Evolutionary conservation across 2,888 invertebrate genomes (phyloP).

Genomic region (Incurvaria masculella): DNA sequence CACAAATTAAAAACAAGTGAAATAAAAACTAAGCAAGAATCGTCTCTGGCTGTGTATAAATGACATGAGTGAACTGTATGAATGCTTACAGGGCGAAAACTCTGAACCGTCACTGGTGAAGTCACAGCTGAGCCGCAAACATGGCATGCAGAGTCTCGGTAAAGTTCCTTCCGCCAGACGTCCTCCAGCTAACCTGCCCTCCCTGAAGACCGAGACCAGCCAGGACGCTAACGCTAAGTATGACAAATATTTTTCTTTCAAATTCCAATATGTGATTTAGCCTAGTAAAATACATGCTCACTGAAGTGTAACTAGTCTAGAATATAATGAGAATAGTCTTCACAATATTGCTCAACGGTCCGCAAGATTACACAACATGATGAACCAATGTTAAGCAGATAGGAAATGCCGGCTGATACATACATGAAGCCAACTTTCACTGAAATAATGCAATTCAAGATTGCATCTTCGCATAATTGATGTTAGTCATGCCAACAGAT

Average conservation of each 20-base stretch:
- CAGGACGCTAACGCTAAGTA: conserved; percentile 50
- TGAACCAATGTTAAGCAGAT: background rate
- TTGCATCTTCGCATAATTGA: background rate
- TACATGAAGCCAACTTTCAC: background rate
- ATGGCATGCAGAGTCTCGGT: conserved; percentile 99
- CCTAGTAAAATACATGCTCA: too few relatives aligned
- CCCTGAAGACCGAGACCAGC: conserved; percentile 91
- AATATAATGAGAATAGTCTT: too few relatives aligned
- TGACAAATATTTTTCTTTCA: too few relatives aligned
- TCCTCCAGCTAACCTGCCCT: conserved; percentile 98
- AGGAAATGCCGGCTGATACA: background rate
- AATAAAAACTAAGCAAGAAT: too few relatives aligned
- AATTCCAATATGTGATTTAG: too few relatives aligned
- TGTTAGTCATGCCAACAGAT: conserved; percentile 6
- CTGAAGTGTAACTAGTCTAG: too few relatives aligned
- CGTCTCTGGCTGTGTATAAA: too few relatives aligned
- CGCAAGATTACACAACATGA: background rate
- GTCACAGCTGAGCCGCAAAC: conserved; percentile 90
- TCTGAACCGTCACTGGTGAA: conserved; percentile 86
- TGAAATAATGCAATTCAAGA: background rate
- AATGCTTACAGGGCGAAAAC: conserved; percentile 69
- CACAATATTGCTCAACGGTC: too few relatives aligned
- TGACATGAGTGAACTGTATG: conserved; percentile 8
- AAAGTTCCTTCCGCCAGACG: conserved; percentile 98
- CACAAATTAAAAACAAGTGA: too few relatives aligned